Conservation (phyloP, 2,113 vertebrate genomes). For the Spea multiplicata region DNA sequence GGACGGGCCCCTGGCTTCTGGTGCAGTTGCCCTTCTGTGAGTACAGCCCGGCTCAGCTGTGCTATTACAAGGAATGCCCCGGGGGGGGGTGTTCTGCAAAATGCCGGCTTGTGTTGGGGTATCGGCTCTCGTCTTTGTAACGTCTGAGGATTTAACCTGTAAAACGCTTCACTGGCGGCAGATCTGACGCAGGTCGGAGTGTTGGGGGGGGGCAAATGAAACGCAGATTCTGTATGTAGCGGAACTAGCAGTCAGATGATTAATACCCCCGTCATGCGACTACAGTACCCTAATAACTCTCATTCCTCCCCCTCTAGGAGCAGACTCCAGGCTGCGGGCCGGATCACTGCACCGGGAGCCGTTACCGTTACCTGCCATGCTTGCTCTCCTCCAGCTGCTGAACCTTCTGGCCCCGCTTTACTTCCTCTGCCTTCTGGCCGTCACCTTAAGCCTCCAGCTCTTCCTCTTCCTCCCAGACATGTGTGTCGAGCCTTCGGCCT, state of each 20-base stretch:
- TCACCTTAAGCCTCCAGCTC: constrained; percentile 87
- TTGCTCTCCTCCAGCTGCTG: constrained; percentile 81
- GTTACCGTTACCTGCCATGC: background rate
- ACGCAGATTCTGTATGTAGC: too few relatives aligned
- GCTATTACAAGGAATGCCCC: too few relatives aligned
- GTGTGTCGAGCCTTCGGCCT: constrained; percentile 71
- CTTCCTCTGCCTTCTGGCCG: constrained; percentile 85
- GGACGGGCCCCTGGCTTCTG: too few relatives aligned
- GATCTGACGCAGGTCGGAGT: background rate
- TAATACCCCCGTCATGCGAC: background rate
- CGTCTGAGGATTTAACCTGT: too few relatives aligned
- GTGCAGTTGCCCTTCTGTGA: too few relatives aligned
- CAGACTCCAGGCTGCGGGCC: background rate
- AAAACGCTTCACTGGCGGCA: too few relatives aligned
- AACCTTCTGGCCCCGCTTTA: constrained; percentile 92
- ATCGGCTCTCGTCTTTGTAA: too few relatives aligned
- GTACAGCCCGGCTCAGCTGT: too few relatives aligned
- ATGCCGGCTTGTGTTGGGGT: too few relatives aligned
- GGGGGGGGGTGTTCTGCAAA: too few relatives aligned
- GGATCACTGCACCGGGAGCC: background rate
- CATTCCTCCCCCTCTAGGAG: background rate
- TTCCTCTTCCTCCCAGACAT: constrained; percentile 91
- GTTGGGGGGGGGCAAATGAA: background rate
- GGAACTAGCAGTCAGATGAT: too few relatives aligned
- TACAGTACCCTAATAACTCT: background rate